phyloP scores from a whole-genome alignment of 2,888 invertebrate species.

The Eulithis prunata region DNA sequence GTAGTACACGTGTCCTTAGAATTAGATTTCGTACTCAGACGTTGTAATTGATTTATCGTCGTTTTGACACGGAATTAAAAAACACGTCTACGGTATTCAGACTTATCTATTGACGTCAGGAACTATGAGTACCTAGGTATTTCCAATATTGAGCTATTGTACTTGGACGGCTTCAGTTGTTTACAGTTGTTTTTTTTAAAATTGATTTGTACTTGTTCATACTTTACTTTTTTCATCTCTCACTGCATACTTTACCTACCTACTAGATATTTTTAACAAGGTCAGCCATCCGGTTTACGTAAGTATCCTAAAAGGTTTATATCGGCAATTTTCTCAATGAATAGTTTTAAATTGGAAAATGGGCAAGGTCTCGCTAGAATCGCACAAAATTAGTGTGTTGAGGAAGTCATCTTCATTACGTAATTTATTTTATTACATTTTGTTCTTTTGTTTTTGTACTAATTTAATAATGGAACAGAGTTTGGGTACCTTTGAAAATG shows the following conservation, averaged over 20 bases:
- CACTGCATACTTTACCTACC: no score
- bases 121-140: background rate
- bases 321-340: slow-evolving; percentile 37
- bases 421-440: slow-evolving; percentile 27
- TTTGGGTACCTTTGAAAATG: slow-evolving; percentile 3
- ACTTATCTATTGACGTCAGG: background rate
- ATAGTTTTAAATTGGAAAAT: slow-evolving; percentile 45
- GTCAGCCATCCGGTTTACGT: slow-evolving; percentile 15
- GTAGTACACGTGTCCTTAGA: slow-evolving; percentile 33
- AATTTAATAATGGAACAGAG: slow-evolving; percentile 8
- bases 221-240: no score
- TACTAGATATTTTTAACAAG: slow-evolving; percentile 3
- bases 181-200: background rate
- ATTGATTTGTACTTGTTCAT: background rate
- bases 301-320: slow-evolving; percentile 19
- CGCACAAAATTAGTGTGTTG: slow-evolving; percentile 36
- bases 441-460: slow-evolving; percentile 26
- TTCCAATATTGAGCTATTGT: background rate
- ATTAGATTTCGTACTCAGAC: slow-evolving; percentile 3
- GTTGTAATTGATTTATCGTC: slow-evolving; percentile 6
- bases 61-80: background rate
- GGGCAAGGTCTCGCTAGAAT: slow-evolving; percentile 35
- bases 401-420: slow-evolving; percentile 39
- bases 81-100: background rate
- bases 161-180: background rate